phyloP scores from a whole-genome alignment of 2,888 invertebrate genomes.

The Lepidochrysops patricia region DNA sequence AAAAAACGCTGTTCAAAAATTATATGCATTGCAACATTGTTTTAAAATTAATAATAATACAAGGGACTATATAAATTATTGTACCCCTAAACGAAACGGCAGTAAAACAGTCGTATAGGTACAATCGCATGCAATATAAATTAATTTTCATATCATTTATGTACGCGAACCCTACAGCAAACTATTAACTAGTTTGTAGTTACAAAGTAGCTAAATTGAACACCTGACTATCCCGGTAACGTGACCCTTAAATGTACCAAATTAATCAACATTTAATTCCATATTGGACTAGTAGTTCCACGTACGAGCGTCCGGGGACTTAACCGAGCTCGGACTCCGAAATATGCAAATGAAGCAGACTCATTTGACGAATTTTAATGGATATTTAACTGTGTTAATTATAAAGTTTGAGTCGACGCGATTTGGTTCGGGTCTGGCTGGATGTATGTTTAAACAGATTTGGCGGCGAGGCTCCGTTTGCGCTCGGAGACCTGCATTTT shows the following conservation, averaged over 20 bases:
- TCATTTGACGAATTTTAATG: constrained; percentile 68
- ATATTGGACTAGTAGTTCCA: constrained; percentile 42
- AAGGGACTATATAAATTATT: not conserved
- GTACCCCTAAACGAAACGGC: not conserved
- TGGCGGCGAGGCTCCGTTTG: constrained; percentile 18
- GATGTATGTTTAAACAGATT: constrained; percentile 42
- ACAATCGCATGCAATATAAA: constrained; percentile 1
- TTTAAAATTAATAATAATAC: not conserved
- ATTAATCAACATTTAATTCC: constrained; percentile 71
- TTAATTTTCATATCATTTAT: constrained; percentile 9
- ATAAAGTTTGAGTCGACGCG: constrained; percentile 48
- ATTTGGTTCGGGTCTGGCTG: constrained; percentile 36
- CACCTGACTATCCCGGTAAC: constrained; percentile 45
- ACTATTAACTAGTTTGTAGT: constrained; percentile 59
- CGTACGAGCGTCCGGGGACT: constrained; percentile 54
- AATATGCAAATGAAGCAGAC: constrained; percentile 67
- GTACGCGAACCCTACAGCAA: constrained; percentile 32
- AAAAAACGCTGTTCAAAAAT: too few relatives aligned
- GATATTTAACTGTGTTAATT: constrained; percentile 66
- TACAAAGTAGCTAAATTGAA: constrained; percentile 54
- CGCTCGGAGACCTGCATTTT: constrained; percentile 18
- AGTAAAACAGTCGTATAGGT: not conserved
- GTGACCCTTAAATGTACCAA: constrained; percentile 49
- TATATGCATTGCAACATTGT: too few relatives aligned
- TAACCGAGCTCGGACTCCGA: constrained; percentile 40